A percentile compares a stretch with the other conserved stretches of the same genome.
Conservation (phyloP, 1,140 invertebrate genomes). For the Stegodyphus mimosarum region DNA sequence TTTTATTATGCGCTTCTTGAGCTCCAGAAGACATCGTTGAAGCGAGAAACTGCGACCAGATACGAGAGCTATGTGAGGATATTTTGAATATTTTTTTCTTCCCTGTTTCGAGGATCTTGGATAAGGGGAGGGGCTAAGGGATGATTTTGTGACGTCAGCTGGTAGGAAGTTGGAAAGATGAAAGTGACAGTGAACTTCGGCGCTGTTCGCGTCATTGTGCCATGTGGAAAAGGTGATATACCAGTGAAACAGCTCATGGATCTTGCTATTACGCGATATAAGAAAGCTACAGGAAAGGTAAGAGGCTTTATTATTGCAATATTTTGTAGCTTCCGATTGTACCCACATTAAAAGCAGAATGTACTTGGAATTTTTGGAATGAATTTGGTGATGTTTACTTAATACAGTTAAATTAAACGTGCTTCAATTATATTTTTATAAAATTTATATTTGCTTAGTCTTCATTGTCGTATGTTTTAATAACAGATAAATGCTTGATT, state of each 20-base stretch:
- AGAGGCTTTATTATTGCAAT: conserved; percentile 64
- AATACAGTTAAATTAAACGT: too few relatives aligned
- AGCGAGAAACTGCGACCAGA: conserved; percentile 13
- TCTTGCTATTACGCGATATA: conserved; percentile 90
- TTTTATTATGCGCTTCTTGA: not conserved
- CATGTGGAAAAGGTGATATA: conserved; percentile 91
- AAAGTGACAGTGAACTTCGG: conserved; percentile 99
- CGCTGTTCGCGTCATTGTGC: conserved; percentile 91
- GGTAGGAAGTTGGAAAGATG: conserved; percentile 73
- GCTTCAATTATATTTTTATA: too few relatives aligned
- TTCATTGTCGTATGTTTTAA: too few relatives aligned
- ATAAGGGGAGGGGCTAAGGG: conserved; percentile 27
- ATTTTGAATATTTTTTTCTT: conserved; percentile 33
- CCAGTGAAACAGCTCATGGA: conserved; percentile 91
- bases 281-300: conserved; percentile 96
- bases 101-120: conserved; percentile 7
- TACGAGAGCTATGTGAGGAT: conserved; percentile 44
- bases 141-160: conserved; percentile 53
- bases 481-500: too few relatives aligned
- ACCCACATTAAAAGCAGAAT: too few relatives aligned
- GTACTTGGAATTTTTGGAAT: too few relatives aligned
- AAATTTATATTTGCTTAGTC: too few relatives aligned
- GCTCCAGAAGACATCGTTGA: not conserved
- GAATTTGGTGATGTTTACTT: too few relatives aligned
- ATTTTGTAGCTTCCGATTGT: too few relatives aligned